Evolutionary conservation across 2,113 vertebrate genomes (phyloP).

Genomic region (Reinhardtius hippoglossoides): DNA sequence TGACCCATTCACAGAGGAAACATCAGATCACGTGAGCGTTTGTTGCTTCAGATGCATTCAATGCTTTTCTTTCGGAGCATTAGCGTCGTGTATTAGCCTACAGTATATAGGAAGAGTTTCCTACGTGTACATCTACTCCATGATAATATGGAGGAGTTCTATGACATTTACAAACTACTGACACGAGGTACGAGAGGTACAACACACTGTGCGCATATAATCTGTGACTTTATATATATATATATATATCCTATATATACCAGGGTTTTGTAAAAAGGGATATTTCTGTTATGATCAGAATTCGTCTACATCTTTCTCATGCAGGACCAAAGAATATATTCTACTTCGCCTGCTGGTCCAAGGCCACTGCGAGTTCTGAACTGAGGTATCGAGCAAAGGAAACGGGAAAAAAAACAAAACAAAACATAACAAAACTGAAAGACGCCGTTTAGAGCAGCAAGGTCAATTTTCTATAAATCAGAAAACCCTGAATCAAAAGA

Average conservation of each 20-base stretch:
- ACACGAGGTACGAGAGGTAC: slow-evolving; percentile 59
- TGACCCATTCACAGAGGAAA: slow-evolving; percentile 48
- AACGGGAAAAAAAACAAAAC: slow-evolving; percentile 16
- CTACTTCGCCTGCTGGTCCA: slow-evolving; percentile 51
- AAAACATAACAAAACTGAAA: not conserved
- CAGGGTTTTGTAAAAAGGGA: slow-evolving; percentile 48
- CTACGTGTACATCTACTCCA: slow-evolving; percentile 66
- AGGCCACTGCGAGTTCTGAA: slow-evolving; percentile 65
- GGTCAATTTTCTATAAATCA: slow-evolving; percentile 46
- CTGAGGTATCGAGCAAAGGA: slow-evolving; percentile 72
- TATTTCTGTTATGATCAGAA: slow-evolving; percentile 40
- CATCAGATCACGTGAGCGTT: slow-evolving; percentile 34
- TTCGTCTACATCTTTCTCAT: slow-evolving; percentile 38
- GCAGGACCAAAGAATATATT: slow-evolving; percentile 46
- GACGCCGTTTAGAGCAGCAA: slow-evolving; percentile 66
- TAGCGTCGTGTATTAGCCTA: slow-evolving; percentile 27
- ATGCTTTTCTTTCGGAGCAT: slow-evolving; percentile 57
- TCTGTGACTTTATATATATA: slow-evolving; percentile 47
- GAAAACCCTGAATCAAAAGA: slow-evolving; percentile 70
- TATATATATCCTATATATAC: slow-evolving; percentile 44
- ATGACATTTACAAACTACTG: slow-evolving; percentile 54
- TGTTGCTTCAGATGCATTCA: slow-evolving; percentile 11
- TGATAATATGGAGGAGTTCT: slow-evolving; percentile 66
- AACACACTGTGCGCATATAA: slow-evolving; percentile 47
- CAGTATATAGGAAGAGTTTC: slow-evolving; percentile 38